A percentile compares a stretch with the other conserved stretches of the same genome.
Conservation (phyloP, 2,888 invertebrate species). For the Axea sp. region DNA sequence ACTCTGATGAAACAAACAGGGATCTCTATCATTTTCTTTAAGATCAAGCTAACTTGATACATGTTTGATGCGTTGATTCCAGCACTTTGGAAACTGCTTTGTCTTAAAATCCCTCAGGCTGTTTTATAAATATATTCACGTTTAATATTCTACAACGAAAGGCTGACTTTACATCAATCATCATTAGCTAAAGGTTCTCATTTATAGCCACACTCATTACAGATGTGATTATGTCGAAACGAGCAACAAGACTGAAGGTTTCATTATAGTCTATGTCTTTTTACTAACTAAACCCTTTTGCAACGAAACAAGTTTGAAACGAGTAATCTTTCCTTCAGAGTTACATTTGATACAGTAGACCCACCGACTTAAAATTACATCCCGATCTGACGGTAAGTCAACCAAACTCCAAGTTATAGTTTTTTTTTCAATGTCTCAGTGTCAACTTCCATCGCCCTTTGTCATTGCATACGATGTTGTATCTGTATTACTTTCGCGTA, state of each 20-base stretch:
- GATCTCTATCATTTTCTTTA: conserved; percentile 28
- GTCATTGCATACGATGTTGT: conserved; percentile 6
- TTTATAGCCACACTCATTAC: conserved; percentile 32
- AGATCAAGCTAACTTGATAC: conserved; percentile 15
- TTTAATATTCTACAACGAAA: conserved; percentile 42
- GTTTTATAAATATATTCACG: conserved; percentile 52
- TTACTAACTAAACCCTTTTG: conserved; percentile 61
- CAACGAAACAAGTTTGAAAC: conserved; percentile 45
- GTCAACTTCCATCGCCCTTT: conserved; percentile 40
- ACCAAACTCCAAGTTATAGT: conserved; percentile 36
- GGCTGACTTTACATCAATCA: conserved; percentile 57
- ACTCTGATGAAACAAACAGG: conserved; percentile 11
- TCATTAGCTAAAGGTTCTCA: conserved; percentile 33
- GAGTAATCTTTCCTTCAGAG: conserved; percentile 4
- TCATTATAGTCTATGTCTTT: conserved; percentile 66
- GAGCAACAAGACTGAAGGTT: conserved; percentile 56
- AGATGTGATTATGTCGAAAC: conserved; percentile 27
- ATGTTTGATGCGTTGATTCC: conserved; percentile 21
- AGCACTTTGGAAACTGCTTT: conserved; percentile 45
- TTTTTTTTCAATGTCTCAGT: conserved; percentile 23
- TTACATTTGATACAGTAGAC: conserved; percentile 23
- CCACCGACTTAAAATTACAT: conserved; percentile 34
- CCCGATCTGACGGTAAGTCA: conserved; percentile 19
- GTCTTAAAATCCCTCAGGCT: conserved; percentile 39
- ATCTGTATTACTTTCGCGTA: conserved; percentile 34